Evolutionary conservation across 2,888 invertebrate species (phyloP).

Genomic region (Dasysyrphus tricinctus): DNA sequence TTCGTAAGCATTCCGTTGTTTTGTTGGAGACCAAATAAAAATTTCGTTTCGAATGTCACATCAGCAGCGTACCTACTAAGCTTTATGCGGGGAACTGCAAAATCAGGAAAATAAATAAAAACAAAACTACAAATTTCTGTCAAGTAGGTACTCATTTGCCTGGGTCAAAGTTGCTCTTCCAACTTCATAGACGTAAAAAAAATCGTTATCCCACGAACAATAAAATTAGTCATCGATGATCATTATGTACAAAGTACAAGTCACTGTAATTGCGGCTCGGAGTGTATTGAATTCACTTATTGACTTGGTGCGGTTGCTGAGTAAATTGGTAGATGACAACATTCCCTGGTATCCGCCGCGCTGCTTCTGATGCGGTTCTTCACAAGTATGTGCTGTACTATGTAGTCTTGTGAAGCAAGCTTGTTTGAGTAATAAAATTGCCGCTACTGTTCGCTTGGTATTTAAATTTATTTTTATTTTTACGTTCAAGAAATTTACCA

Average conservation of each 20-base stretch:
- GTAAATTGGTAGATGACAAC: slow-evolving; percentile 18
- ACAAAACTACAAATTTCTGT: no score
- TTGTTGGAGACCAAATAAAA: no score
- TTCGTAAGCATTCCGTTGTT: no score
- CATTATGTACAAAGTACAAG: neutral
- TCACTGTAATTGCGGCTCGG: neutral
- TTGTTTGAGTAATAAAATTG: slow-evolving; percentile 40
- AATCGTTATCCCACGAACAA: no score
- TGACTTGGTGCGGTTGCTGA: neutral
- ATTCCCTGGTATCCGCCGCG: slow-evolving; percentile 7
- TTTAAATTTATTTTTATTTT: slow-evolving; percentile 44
- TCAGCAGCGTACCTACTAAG: no score
- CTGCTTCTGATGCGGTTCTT: neutral
- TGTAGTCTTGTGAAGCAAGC: slow-evolving; percentile 20
- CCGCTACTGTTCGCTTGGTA: slow-evolving; percentile 47
- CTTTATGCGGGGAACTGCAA: no score
- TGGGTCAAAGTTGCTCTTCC: no score
- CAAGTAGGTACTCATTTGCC: no score
- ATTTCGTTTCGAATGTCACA: no score
- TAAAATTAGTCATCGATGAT: neutral
- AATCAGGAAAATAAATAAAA: no score
- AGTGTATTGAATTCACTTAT: neutral
- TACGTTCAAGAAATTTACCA: slow-evolving; percentile 46
- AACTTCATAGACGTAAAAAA: no score
- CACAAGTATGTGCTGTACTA: neutral